A percentile compares a stretch with the other conserved stretches of the same genome.
These are phyloP conservation scores for Lordiphosa fenestrarum DNA, from an alignment of 2,888 invertebrate genomes.

Conservation along the genomic window DNA sequence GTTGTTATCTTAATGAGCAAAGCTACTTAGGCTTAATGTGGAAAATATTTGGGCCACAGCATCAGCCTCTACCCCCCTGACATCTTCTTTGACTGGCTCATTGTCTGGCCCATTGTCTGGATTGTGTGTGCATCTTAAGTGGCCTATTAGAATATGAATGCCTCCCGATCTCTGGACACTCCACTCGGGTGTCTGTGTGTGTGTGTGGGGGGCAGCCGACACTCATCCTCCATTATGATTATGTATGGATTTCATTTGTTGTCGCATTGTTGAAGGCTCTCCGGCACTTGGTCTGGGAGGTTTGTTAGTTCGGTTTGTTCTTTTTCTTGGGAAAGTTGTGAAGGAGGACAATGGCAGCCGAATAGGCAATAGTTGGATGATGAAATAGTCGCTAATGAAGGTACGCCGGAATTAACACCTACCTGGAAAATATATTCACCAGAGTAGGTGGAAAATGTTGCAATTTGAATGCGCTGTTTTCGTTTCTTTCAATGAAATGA, in stretches of 20 bases:
- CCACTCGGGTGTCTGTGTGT: too few relatives aligned
- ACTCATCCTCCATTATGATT: constrained; percentile 49
- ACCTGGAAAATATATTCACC: constrained; percentile 18
- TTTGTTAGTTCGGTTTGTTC: constrained; percentile 8
- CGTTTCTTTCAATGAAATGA: too few relatives aligned
- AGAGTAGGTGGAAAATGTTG: neutral
- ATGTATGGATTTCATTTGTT: constrained; percentile 63
- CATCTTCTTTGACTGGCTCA: constrained; percentile 32
- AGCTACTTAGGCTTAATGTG: constrained; percentile 68
- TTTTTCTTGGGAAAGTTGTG: constrained; percentile 41
- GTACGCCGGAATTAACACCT: constrained; percentile 51
- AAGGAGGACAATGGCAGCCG: constrained; percentile 23
- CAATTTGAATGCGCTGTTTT: neutral
- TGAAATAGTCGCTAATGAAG: constrained; percentile 50
- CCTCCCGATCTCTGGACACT: constrained; percentile 11
- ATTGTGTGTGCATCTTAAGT: constrained; percentile 56
- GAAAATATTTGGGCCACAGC: constrained; percentile 52
- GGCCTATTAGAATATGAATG: constrained; percentile 67
- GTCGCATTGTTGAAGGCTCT: constrained; percentile 42
- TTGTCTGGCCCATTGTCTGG: constrained; percentile 46
- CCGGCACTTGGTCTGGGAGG: constrained; percentile 10
- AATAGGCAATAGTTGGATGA: constrained; percentile 13
- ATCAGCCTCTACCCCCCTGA: neutral
- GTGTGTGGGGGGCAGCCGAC: constrained; percentile 23
- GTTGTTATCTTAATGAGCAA: constrained; percentile 64